Base-by-base conservation (phyloP, 1,140 invertebrate genomes). In the Lasaia peninsularis region DNA sequence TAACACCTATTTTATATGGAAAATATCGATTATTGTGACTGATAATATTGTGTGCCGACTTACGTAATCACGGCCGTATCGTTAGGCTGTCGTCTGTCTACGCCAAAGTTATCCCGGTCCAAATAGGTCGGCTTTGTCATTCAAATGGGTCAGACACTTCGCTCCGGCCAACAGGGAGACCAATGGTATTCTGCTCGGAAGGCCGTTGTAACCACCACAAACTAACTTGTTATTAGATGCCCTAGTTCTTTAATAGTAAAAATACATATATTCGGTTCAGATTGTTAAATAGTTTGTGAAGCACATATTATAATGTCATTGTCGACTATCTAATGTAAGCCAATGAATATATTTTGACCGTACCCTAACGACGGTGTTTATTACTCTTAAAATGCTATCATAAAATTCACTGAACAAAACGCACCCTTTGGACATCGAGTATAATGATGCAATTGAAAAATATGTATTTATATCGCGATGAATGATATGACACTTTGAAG, bases 401-500 rank as follows among this genome's bases (percentile, higher is more conserved):
- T 73, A 80, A 74, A 78, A 69, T 58, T 37, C 64, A 74, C 65
- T 70, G 66, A 44, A 18, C 14, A 40, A 40, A 40, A 40, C 35
- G 35, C 76, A 73, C 78, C 73, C 71, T 69, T 66, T 14, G 16
- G 9, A 66, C 58, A 63, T 68, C 62, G 62, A 56, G 66, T 70
- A 75, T 77, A 79, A 85, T 79, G 73, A 71, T 61, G 71, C 79
- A 76, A 86, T 78, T 74, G 74, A 83, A 86, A 65, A 85, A 87
- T 80, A 82, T 84, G 77, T 83, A 86, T 84, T 84, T 79, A 76
- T 86, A 78, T 82, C 70, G 48, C 65, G 70, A 80, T 85, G 79
- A 86, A 71, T 86, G 80, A 87, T 87, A 85, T 85, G 81, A 87
- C 81, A 85, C 69, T 75, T 82, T 75, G 73, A 80, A 84, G 84